Evolutionary conservation across 2,888 invertebrate species (phyloP), one percentile per base, ranked within the genome.

Genomic region (Drosophila meridionalis): DNA sequence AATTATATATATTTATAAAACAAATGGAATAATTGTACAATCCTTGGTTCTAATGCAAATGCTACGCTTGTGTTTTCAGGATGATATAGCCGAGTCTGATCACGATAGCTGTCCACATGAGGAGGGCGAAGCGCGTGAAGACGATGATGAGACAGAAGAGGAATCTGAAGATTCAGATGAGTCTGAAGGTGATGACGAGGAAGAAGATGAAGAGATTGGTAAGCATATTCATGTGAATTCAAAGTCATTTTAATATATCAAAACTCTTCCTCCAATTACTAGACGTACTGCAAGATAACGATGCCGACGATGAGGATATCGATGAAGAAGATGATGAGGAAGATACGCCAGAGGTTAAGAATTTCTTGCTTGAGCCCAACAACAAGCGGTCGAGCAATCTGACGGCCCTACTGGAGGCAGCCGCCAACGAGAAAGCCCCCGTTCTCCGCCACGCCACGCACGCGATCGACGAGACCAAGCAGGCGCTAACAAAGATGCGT

Each of bases 381-480:
- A 91, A 90, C 56, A 93, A 93, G 79, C 92, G 92, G 59, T 90
- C 90, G 71, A 91, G 92, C 60, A 92, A 98, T 87, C 95, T 99
- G 73, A 98, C 98, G 94, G 98, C 98, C 80, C 95, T 99, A 82
- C 95, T 99, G 80, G 98, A 99, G 94, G 98, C 98, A 91, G 98
- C 98, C 92, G 93, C 92, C 30, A 92, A 92, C 74, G 93, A 93
- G 74, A 93, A 93, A 83, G 91, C 93, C 30, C 93, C 93, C 34
- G 93, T 93, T 58, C 83, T 93, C 69, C 91, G 93, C 53, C 93
- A 93, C 84, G 93, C 93, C 68, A 93, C 98, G 90, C 98, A 98
- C 94, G 98, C 99, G 81, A 95, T 99, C 91, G 98, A 99, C 94
- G 98, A 99, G 94, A 99, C 99, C 69, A 98, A 98, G 78, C 98